These are phyloP conservation scores for Bilobella aurantiaca DNA, from an alignment of 1,140 invertebrate species.

Conservation along the genomic window DNA sequence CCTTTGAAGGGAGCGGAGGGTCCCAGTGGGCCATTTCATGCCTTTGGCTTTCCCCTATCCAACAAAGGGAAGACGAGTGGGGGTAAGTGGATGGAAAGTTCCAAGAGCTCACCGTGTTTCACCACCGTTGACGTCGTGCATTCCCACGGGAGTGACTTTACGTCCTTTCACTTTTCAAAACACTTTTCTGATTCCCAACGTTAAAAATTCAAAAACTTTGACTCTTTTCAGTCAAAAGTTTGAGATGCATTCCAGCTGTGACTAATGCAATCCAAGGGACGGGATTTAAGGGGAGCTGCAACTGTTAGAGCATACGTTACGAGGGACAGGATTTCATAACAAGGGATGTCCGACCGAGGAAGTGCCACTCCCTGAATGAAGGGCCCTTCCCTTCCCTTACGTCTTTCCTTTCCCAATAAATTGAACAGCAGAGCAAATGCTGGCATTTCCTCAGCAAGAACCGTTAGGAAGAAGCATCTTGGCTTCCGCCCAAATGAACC, in stretches of 20 bases:
- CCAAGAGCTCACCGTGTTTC: no score
- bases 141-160: neutral
- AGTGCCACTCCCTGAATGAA: neutral
- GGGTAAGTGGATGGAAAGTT: neutral
- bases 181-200: neutral
- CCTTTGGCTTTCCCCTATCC: slow-evolving; percentile 15
- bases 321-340: slow-evolving; percentile 11
- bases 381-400: neutral
- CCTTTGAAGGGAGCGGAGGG: slow-evolving; percentile 26
- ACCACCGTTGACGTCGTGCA: no score
- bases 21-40: slow-evolving; percentile 28
- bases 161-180: no score
- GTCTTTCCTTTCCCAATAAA: no score
- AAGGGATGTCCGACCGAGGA: neutral
- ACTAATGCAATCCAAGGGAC: neutral
- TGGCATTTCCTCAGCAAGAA: neutral
- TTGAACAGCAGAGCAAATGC: no score
- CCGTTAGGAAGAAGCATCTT: no score
- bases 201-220: neutral
- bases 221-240: no score
- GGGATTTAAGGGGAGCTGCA: slow-evolving; percentile 8
- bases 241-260: neutral
- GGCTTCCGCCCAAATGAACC: neutral
- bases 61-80: neutral
- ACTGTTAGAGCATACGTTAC: slow-evolving; percentile 22